phyloP scores from a whole-genome alignment of 1,140 invertebrate genomes.

The Gerris buenoi region DNA sequence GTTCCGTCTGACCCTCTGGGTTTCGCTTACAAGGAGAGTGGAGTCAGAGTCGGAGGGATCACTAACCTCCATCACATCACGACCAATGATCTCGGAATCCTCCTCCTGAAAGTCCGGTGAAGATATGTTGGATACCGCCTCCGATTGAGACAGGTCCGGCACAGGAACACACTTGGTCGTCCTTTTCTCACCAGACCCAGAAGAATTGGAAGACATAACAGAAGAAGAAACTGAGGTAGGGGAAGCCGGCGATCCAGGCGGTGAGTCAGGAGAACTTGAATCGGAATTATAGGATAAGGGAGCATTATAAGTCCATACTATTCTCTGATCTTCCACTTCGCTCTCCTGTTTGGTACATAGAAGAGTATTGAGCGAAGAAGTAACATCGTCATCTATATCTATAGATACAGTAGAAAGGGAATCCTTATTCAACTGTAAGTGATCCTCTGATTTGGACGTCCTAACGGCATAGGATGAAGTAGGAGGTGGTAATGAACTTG shows the following conservation, averaged over 20 bases:
- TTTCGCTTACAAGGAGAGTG: slow-evolving; percentile 32
- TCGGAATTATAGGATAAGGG: slow-evolving; percentile 29
- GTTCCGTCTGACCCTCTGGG: slow-evolving; percentile 9
- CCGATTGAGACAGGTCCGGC: slow-evolving; percentile 34
- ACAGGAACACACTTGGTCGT: slow-evolving; percentile 9
- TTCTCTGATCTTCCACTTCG: slow-evolving; percentile 37
- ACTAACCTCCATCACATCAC: slow-evolving; percentile 61
- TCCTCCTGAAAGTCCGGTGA: slow-evolving; percentile 73
- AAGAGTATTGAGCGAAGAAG: slow-evolving; percentile 77
- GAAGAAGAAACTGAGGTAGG: slow-evolving; percentile 73
- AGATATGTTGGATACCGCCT: slow-evolving; percentile 71
- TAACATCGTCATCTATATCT: slow-evolving; percentile 82
- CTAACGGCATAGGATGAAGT: slow-evolving; percentile 26
- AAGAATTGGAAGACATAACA: slow-evolving; percentile 57
- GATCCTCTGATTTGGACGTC: slow-evolving; percentile 72
- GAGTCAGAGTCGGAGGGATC: slow-evolving; percentile 75
- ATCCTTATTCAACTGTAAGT: slow-evolving; percentile 44
- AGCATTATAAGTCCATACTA: slow-evolving; percentile 83
- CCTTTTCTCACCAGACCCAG: slow-evolving; percentile 25
- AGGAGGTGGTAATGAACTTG: slow-evolving; percentile 20
- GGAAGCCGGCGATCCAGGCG: slow-evolving; percentile 50
- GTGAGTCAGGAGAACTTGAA: background rate
- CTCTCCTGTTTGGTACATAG: slow-evolving; percentile 29
- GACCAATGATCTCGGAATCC: slow-evolving; percentile 43
- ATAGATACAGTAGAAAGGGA: slow-evolving; percentile 65